phyloP scores from a whole-genome alignment of 2,797 vertebrate genomes.

The Mallotus villosus region DNA sequence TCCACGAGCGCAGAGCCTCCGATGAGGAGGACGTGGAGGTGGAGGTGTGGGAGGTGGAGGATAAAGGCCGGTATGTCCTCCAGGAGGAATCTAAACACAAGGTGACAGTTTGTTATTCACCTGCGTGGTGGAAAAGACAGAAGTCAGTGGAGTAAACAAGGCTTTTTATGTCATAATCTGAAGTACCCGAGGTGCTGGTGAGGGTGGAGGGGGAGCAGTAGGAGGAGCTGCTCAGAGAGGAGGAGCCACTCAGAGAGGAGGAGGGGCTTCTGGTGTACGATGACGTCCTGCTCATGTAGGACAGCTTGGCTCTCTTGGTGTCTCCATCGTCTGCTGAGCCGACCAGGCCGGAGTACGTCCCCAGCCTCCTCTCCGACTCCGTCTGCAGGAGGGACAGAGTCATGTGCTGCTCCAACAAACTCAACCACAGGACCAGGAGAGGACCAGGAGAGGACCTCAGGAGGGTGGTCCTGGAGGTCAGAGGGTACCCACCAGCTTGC shows the following conservation, averaged over 20 bases:
- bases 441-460: too few species aligned
- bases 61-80: conserved; percentile 81
- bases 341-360: conserved; percentile 81
- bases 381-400: conserved; percentile 46
- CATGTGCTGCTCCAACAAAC: too few species aligned
- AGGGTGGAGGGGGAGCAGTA: conserved; percentile 68
- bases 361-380: conserved; percentile 84
- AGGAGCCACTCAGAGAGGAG: conserved; percentile 77
- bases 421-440: not conserved
- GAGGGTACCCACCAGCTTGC: conserved; percentile 72
- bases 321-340: conserved; percentile 84
- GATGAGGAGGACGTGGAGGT: conserved; percentile 80
- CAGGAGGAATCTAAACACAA: conserved; percentile 81
- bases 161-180: too few species aligned
- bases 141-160: not conserved
- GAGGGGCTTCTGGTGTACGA: conserved; percentile 75
- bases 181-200: conserved; percentile 82
- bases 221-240: conserved; percentile 78
- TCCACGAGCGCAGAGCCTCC: conserved; percentile 80
- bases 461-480: conserved; percentile 25
- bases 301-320: conserved; percentile 94
- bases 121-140: conserved; percentile 15
- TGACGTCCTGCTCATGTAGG: conserved; percentile 81
- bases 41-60: conserved; percentile 72
- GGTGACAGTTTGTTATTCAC: conserved; percentile 51